Percentiles rank a stretch among this genome's conserved stretches.
These are phyloP conservation scores for Channallabes apus DNA, from an alignment of 2,797 vertebrate genomes.

Conservation along the genomic window DNA sequence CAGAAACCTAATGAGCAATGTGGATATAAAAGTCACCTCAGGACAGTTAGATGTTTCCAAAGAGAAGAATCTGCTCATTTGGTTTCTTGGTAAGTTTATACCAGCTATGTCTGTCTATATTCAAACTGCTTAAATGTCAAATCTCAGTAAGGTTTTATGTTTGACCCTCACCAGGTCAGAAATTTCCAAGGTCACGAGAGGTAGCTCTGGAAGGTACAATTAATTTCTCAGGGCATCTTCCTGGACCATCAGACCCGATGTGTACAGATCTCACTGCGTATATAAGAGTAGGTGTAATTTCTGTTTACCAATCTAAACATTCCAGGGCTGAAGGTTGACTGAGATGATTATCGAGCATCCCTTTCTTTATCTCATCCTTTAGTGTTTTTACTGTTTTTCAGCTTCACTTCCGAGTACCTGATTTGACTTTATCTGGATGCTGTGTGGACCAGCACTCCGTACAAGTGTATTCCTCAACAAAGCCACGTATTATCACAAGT, in stretches of 20 bases:
- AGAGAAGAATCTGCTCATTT: conserved; percentile 90
- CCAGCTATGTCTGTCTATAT: not conserved
- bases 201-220: conserved; percentile 85
- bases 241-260: conserved; percentile 81
- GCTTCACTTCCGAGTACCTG: conserved; percentile 91
- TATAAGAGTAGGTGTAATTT: conserved; percentile 77
- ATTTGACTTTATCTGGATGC: conserved; percentile 91
- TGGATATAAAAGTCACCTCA: conserved; percentile 85
- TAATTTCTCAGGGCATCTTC: conserved; percentile 73
- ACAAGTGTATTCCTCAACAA: conserved; percentile 88
- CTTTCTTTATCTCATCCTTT: not conserved
- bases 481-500: conserved; percentile 86
- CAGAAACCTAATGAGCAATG: conserved; percentile 83
- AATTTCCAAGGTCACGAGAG: conserved; percentile 90
- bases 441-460: conserved; percentile 93
- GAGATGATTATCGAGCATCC: not conserved
- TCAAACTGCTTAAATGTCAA: not conserved
- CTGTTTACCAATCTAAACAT: not conserved
- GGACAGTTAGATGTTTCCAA: conserved; percentile 86
- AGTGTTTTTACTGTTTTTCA: conserved; percentile 59
- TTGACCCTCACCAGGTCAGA: conserved; percentile 80
- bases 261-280: conserved; percentile 87
- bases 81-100: conserved; percentile 78
- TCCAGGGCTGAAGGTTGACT: not conserved
- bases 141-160: not conserved